A percentile compares a stretch with the other conserved stretches of the same genome.
Conservation (phyloP, 2,888 invertebrate species). For the Malachius bipustulatus region DNA sequence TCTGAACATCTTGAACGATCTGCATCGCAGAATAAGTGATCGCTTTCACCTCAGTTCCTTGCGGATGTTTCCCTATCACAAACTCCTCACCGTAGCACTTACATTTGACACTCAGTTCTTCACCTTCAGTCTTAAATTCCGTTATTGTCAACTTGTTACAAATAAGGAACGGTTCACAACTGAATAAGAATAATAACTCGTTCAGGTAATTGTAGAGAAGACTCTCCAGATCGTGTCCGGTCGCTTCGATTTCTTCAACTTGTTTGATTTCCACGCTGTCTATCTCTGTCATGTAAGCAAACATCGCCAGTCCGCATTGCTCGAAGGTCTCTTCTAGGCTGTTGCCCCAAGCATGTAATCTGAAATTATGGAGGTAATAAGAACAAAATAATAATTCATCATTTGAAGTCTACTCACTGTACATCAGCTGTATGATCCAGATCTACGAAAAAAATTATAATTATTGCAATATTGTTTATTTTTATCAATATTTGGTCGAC, state of each 20-base stretch:
- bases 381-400: conserved; percentile 8
- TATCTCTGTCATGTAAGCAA: conserved; percentile 93
- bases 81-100: conserved; percentile 90
- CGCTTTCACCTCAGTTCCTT: conserved; percentile 97
- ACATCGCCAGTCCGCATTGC: conserved; percentile 93
- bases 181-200: conserved; percentile 85
- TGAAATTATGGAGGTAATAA: conserved; percentile 38
- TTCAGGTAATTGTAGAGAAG: conserved; percentile 88
- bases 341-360: conserved; percentile 87
- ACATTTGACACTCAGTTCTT: conserved; percentile 70
- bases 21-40: conserved; percentile 99
- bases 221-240: conserved; percentile 78
- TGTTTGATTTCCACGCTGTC: conserved; percentile 69
- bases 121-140: conserved; percentile 60
- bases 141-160: conserved; percentile 77
- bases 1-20: conserved; percentile 59
- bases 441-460: conserved; percentile 47
- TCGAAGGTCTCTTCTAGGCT: conserved; percentile 83
- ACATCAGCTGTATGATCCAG: conserved; percentile 97
- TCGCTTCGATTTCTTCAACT: conserved; percentile 72
- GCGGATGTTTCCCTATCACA: conserved; percentile 83
- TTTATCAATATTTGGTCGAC: conserved; percentile 5
- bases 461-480: conserved; percentile 9
- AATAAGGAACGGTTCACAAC: conserved; percentile 81
- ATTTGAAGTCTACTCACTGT: conserved; percentile 67